Percentiles rank a stretch among this genome's conserved stretches.
These are phyloP conservation scores for Sesia apiformis DNA, from an alignment of 2,888 invertebrate species.

Conservation along the genomic window DNA sequence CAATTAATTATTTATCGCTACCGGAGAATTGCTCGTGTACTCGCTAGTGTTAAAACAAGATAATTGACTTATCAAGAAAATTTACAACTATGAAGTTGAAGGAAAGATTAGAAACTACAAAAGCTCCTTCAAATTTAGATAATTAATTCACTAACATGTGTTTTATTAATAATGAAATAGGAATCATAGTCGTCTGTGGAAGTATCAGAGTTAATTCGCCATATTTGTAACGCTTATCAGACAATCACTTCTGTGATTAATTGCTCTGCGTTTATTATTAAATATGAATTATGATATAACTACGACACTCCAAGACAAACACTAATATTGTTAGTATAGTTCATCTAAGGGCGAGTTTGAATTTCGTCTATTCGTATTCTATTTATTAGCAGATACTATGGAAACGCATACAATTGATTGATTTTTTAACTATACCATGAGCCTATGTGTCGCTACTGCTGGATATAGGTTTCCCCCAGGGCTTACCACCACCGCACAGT, in stretches of 20 bases:
- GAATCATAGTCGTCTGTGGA: neutral
- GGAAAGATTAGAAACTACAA: too few species aligned
- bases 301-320: neutral
- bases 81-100: neutral
- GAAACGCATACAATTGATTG: too few species aligned
- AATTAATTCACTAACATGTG: too few species aligned
- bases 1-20: neutral
- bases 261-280: neutral
- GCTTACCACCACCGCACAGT: too few species aligned
- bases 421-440: too few species aligned
- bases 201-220: neutral
- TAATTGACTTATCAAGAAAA: neutral
- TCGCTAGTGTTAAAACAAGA: neutral
- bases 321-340: too few species aligned
- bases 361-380: too few species aligned
- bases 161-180: neutral
- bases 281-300: neutral
- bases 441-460: too few species aligned
- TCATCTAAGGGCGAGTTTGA: too few species aligned
- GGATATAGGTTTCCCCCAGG: too few species aligned
- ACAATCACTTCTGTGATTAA: neutral
- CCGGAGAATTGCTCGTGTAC: neutral
- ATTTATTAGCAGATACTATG: too few species aligned
- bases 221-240: neutral
- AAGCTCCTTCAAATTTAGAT: too few species aligned